Base-by-base conservation (phyloP, 37 sponge, comb jelly and placozoan genomes). In the Diacarnus erythraeanus region DNA sequence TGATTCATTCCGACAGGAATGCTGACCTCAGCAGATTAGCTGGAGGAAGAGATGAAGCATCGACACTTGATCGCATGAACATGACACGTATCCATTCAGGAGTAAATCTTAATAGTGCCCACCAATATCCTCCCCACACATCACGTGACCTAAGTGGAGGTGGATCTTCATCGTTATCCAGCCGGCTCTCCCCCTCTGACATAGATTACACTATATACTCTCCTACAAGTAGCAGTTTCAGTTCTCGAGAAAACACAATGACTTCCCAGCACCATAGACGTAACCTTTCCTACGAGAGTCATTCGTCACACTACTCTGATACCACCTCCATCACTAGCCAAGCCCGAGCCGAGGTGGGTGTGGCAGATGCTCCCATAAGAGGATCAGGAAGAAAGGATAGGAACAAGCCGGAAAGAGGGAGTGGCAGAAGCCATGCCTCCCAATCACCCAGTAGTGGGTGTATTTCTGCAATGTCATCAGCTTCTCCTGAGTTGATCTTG, bases 391-490 rank as follows among this genome's bases (percentile, higher is more conserved):
- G 64, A 35, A 76, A 60, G 38, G 69, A 67, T 17, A 27, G 79
- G 68, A 82, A 74, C 39, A 60, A 25, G 9, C 75, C 83, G 0
- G 83, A 82, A 29, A 27, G 83, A 10, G 83, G 83, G 12, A 74
- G 83, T 80, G 80, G 80, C 3, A 51, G 80, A 25, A 33, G 58
- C 71, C 80, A 69, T 1, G 56, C 56, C 70, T 21, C 69, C 38
- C 71, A 38, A 34, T 34, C 67, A 0, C 22, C 69, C 31, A 15
- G n/a, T n/a, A 68, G 71, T 37, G 22, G 63, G 18, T 23, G 61
- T 17, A 42, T 27, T 35, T 38, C 60, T 37, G 61, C 15, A 21
- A 5, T 69, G n/a, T 79, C 79, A 0, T 69, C 56, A 51, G 37
- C 20, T 29, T 54, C 56, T 41, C 25, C 47, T 27, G 47, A 29